Percentiles rank a stretch among this genome's conserved stretches.
Conservation (phyloP, 2,888 invertebrate genomes). For the Leptopterna dolabrata region DNA sequence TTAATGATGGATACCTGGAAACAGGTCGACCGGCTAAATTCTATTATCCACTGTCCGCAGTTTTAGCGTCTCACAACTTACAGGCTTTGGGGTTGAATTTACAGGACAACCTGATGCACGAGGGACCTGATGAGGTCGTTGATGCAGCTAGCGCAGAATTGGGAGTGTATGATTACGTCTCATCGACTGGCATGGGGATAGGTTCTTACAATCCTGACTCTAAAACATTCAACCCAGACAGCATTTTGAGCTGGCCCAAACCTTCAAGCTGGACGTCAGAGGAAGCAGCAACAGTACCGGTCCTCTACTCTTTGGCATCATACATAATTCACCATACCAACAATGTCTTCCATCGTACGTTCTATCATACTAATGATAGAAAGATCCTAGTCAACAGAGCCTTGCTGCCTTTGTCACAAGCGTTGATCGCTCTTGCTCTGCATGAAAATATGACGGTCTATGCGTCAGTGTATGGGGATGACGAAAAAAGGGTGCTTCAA, state of each 20-base stretch:
- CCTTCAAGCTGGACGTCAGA: constrained; percentile 69
- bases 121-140: too few species aligned
- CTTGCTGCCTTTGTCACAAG: constrained; percentile 71
- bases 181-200: background rate
- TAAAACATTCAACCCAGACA: constrained; percentile 58
- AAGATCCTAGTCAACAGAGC: constrained; percentile 69
- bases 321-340: constrained; percentile 30
- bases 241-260: constrained; percentile 68
- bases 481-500: background rate
- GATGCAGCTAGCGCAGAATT: background rate
- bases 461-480: constrained; percentile 67
- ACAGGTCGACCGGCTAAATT: background rate
- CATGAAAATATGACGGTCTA: constrained; percentile 69
- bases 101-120: background rate
- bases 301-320: constrained; percentile 69
- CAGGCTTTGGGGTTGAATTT: constrained; percentile 25
- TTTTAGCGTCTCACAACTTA: background rate
- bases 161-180: constrained; percentile 29
- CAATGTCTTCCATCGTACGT: background rate
- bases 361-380: background rate
- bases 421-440: constrained; percentile 70
- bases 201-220: constrained; percentile 15
- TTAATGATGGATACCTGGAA: background rate
- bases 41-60: constrained; percentile 31
- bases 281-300: constrained; percentile 71